Conservation (phyloP, 1,140 invertebrate genomes). For the Radopholus similis region DNA sequence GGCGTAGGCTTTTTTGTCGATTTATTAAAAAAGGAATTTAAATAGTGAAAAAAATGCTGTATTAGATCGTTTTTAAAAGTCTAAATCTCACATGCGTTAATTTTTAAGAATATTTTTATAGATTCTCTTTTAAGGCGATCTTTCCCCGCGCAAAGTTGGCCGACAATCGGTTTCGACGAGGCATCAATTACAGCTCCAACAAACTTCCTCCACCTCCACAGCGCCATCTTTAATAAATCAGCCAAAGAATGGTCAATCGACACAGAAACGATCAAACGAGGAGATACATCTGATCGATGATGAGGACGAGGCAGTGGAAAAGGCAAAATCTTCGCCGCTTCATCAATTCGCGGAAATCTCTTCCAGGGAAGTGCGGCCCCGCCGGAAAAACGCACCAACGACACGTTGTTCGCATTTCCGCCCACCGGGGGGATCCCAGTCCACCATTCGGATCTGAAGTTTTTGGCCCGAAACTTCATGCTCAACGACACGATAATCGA, state of each 20-base stretch:
- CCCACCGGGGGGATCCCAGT: slow-evolving; percentile 3
- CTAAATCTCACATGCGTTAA: too few species aligned
- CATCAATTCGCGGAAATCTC: background rate
- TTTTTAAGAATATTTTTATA: too few species aligned
- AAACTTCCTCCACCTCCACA: background rate
- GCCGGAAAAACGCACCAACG: slow-evolving; percentile 16
- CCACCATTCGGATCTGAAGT: slow-evolving; percentile 26
- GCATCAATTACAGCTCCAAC: background rate
- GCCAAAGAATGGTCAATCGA: background rate
- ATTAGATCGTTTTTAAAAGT: too few species aligned
- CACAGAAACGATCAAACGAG: too few species aligned
- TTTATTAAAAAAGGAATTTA: too few species aligned
- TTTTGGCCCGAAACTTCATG: slow-evolving; percentile 25
- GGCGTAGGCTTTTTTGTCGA: too few species aligned
- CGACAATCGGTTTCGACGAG: background rate
- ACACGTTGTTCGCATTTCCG: slow-evolving; percentile 28
- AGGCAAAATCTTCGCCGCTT: background rate
- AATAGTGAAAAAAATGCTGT: too few species aligned
- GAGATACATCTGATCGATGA: slow-evolving; percentile 25
- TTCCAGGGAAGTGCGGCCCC: background rate
- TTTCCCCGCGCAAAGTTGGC: too few species aligned
- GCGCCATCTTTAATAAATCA: background rate
- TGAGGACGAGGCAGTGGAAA: slow-evolving; percentile 11
- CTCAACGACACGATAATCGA: slow-evolving; percentile 92
- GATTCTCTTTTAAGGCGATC: too few species aligned